These are phyloP conservation scores for Leptinotarsa haldemani DNA, from an alignment of 2,888 invertebrate species.

Conservation along the genomic window DNA sequence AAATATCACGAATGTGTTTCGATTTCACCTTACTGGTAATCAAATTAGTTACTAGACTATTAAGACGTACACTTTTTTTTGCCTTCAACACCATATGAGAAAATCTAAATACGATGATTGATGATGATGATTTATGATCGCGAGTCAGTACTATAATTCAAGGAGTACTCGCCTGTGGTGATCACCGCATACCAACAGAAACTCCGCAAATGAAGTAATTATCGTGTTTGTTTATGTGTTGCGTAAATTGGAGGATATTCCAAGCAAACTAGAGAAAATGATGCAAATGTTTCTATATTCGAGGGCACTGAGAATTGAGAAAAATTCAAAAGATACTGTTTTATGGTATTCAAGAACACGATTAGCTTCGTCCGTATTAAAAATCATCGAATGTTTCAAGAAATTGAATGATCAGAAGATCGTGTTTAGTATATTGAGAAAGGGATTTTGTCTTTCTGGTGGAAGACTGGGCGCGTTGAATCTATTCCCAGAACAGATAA, in stretches of 20 bases:
- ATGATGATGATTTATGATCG: conserved; percentile 15
- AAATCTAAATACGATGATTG: not conserved
- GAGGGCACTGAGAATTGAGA: too few species aligned
- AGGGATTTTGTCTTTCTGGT: too few species aligned
- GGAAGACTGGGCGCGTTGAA: too few species aligned
- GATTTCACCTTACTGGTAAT: not conserved
- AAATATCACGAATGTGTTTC: too few species aligned
- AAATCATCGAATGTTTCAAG: too few species aligned
- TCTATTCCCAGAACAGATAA: too few species aligned
- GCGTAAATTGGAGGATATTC: not conserved
- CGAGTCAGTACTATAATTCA: not conserved
- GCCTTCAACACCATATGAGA: conserved; percentile 9
- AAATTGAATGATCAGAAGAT: too few species aligned
- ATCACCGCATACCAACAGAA: conserved; percentile 2
- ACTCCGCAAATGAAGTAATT: conserved; percentile 16
- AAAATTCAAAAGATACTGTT: too few species aligned
- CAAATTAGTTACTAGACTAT: not conserved
- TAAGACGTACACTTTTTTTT: not conserved
- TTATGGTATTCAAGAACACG: too few species aligned
- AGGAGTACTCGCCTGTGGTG: conserved; percentile 4
- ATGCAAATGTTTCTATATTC: not conserved
- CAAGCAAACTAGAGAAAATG: not conserved
- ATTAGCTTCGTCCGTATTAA: too few species aligned
- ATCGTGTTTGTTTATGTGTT: conserved; percentile 11
- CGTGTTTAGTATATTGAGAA: too few species aligned